Conservation (phyloP, 2,113 vertebrate species). For the Corvus hawaiiensis region DNA sequence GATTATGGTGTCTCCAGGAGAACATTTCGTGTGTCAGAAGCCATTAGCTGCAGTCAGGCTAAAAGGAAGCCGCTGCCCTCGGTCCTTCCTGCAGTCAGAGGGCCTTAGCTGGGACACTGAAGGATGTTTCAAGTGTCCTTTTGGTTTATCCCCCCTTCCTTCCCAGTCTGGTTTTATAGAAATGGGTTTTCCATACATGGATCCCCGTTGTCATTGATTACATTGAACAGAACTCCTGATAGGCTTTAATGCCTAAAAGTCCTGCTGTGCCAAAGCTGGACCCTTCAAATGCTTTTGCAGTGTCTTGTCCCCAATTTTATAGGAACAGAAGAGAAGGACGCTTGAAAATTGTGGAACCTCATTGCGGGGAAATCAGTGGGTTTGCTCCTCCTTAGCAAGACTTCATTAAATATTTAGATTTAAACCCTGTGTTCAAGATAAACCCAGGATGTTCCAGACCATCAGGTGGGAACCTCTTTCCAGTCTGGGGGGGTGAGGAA, state of each 20-base stretch:
- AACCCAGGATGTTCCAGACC: neutral
- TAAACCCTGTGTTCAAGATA: neutral
- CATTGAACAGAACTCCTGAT: neutral
- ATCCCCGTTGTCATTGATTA: neutral
- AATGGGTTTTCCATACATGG: rapidly evolving
- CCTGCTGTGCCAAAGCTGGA: rapidly evolving
- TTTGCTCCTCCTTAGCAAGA: neutral
- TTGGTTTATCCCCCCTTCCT: neutral
- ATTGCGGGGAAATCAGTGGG: neutral
- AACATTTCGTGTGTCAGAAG: constrained; percentile 31
- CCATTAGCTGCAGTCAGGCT: constrained; percentile 15
- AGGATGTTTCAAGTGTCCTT: rapidly evolving
- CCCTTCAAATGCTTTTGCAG: neutral
- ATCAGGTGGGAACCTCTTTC: neutral
- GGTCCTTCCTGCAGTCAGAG: neutral
- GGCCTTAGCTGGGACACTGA: neutral
- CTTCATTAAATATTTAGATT: neutral
- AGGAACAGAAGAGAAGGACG: neutral
- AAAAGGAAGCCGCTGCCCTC: neutral
- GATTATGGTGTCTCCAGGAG: constrained; percentile 18
- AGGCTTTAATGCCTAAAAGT: neutral
- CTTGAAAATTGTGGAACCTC: neutral
- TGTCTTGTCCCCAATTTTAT: neutral
- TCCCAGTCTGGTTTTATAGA: neutral
- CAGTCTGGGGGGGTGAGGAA: neutral